Evolutionary conservation across 2,888 invertebrate species (phyloP).

Genomic region (Agrochola lychnidis): DNA sequence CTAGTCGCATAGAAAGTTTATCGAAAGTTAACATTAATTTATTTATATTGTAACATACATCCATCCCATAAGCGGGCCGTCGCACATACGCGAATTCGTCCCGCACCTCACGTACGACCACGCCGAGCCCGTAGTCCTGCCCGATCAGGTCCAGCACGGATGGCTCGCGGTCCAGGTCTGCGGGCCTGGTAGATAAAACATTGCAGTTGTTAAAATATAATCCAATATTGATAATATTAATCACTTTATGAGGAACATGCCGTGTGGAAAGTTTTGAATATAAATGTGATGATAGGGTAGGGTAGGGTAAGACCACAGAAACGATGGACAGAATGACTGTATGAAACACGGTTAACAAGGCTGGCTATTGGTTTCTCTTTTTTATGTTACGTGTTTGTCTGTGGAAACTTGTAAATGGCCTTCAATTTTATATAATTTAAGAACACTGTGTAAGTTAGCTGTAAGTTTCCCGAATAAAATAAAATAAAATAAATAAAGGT

Average conservation of each 20-base stretch:
- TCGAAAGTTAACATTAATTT: not conserved
- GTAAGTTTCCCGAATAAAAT: no score
- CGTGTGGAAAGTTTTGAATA: not conserved
- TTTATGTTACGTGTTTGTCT: no score
- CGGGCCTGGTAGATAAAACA: slow-evolving; percentile 24
- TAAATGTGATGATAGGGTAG: not conserved
- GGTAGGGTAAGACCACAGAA: not conserved
- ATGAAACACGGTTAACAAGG: not conserved
- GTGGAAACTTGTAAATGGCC: no score
- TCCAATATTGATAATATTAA: not conserved
- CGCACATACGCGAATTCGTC: slow-evolving; percentile 89
- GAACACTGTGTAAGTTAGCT: no score
- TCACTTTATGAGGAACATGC: not conserved
- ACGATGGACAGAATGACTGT: not conserved
- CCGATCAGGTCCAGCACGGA: slow-evolving; percentile 50
- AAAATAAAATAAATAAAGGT: no score
- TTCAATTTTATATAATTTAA: no score
- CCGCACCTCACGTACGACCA: slow-evolving; percentile 86
- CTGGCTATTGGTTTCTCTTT: not conserved
- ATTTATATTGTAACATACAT: slow-evolving; percentile 17
- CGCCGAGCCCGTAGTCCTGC: slow-evolving; percentile 83
- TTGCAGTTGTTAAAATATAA: not conserved
- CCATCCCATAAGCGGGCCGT: slow-evolving; percentile 71
- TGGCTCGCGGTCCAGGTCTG: slow-evolving; percentile 45
- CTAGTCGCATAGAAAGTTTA: not conserved